These are phyloP conservation scores for Eretmocerus hayati DNA, from an alignment of 2,888 invertebrate genomes.

Conservation along the genomic window DNA sequence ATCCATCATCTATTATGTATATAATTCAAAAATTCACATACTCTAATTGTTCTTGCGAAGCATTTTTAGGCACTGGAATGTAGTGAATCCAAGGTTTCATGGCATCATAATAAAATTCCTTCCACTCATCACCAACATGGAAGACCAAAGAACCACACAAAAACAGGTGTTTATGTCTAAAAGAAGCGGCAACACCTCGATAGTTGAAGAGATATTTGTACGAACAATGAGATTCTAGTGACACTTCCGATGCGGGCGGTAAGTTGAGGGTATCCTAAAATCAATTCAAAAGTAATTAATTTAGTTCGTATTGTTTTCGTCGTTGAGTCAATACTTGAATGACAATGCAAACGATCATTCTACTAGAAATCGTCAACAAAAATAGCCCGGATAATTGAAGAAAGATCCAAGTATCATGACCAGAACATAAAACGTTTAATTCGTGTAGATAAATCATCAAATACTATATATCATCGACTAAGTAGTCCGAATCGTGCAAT, in stretches of 20 bases:
- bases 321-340: too few relatives aligned
- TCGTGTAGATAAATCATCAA: too few relatives aligned
- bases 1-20: neutral
- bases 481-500: too few relatives aligned
- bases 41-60: constrained; percentile 64
- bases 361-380: too few relatives aligned
- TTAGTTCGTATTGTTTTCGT: too few relatives aligned
- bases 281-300: too few relatives aligned
- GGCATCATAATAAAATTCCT: constrained; percentile 87
- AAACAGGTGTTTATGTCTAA: constrained; percentile 91
- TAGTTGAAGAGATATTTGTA: constrained; percentile 94
- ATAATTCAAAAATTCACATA: constrained; percentile 27
- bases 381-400: too few relatives aligned
- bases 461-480: too few relatives aligned
- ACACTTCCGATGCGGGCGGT: constrained; percentile 77
- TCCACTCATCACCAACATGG: constrained; percentile 90
- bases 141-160: constrained; percentile 88
- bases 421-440: too few relatives aligned
- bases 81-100: constrained; percentile 95
- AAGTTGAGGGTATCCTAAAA: constrained; percentile 83
- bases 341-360: too few relatives aligned
- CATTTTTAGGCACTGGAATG: constrained; percentile 68
- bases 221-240: constrained; percentile 86
- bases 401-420: too few relatives aligned
- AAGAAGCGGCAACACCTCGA: constrained; percentile 94